Conservation (phyloP, 2,113 vertebrate species). For the Corvus cornix region DNA sequence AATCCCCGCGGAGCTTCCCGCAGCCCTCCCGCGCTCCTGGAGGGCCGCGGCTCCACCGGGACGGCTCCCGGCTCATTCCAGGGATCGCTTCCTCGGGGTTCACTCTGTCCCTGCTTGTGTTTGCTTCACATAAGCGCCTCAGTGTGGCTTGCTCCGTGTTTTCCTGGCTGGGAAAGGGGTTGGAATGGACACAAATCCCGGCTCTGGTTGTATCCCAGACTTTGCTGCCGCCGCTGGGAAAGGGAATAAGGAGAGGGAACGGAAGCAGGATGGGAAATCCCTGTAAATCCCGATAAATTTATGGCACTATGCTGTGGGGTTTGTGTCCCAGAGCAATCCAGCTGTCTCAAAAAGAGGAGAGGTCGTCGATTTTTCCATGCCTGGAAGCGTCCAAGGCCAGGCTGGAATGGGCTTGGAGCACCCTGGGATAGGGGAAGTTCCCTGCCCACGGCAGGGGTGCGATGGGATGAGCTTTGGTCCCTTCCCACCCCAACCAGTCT, state of each 20-base stretch:
- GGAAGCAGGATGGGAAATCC: fast-evolving
- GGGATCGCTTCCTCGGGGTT: fast-evolving
- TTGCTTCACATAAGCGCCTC: fast-evolving
- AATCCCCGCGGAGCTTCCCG: not conserved
- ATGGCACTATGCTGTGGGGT: fast-evolving
- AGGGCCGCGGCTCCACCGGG: not conserved
- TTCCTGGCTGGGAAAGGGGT: fast-evolving
- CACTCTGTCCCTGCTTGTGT: fast-evolving
- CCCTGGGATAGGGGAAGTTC: fast-evolving
- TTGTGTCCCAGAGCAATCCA: not conserved
- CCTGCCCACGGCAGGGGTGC: not conserved
- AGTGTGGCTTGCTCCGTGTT: fast-evolving
- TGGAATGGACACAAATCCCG: not conserved
- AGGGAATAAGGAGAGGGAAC: not conserved
- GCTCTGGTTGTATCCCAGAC: not conserved
- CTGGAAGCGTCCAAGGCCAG: not conserved
- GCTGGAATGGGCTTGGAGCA: not conserved
- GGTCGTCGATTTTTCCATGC: not conserved
- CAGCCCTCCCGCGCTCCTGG: not conserved
- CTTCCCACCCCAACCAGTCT: not conserved
- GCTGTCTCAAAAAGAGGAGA: too few species aligned
- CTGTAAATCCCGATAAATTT: fast-evolving
- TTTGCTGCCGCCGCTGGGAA: not conserved
- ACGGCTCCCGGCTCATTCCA: not conserved
- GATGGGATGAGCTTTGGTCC: not conserved